A percentile compares a stretch with the other conserved stretches of the same genome.
These are phyloP conservation scores for Thermophis baileyi DNA, from an alignment of 2,113 vertebrate genomes.

Conservation along the genomic window DNA sequence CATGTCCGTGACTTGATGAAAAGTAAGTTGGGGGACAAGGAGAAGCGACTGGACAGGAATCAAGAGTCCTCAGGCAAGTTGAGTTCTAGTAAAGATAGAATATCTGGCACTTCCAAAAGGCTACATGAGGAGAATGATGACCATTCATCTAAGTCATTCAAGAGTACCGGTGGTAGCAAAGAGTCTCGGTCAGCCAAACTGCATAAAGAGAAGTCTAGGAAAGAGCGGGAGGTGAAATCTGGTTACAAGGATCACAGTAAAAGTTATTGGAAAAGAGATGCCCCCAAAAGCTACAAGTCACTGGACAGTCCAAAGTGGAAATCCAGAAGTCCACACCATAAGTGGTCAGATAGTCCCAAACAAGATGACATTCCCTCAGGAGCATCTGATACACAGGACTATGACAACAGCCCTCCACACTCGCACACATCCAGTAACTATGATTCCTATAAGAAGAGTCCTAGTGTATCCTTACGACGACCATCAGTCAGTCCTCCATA, in stretches of 20 bases:
- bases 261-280: constrained; percentile 85
- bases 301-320: constrained; percentile 74
- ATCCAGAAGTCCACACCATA: constrained; percentile 82
- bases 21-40: constrained; percentile 79
- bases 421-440: constrained; percentile 77
- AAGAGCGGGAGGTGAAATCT: constrained; percentile 83
- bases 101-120: constrained; percentile 68
- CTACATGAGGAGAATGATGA: constrained; percentile 36
- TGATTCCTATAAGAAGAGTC: constrained; percentile 74
- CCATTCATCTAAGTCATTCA: too few relatives aligned
- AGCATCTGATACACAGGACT: constrained; percentile 77
- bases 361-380: constrained; percentile 83
- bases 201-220: constrained; percentile 81
- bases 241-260: constrained; percentile 82
- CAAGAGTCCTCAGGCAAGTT: constrained; percentile 69
- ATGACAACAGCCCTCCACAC: constrained; percentile 79
- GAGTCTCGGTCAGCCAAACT: constrained; percentile 71
- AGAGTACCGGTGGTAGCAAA: constrained; percentile 62
- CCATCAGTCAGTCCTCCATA: constrained; percentile 85
- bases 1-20: constrained; percentile 83
- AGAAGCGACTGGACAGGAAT: constrained; percentile 67
- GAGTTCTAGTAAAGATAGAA: constrained; percentile 66
- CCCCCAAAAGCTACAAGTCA: constrained; percentile 87
- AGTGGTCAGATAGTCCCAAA: constrained; percentile 78
- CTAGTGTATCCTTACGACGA: constrained; percentile 67